These are phyloP conservation scores for Chromis chromis DNA, from an alignment of 2,797 vertebrate genomes.

Conservation along the genomic window DNA sequence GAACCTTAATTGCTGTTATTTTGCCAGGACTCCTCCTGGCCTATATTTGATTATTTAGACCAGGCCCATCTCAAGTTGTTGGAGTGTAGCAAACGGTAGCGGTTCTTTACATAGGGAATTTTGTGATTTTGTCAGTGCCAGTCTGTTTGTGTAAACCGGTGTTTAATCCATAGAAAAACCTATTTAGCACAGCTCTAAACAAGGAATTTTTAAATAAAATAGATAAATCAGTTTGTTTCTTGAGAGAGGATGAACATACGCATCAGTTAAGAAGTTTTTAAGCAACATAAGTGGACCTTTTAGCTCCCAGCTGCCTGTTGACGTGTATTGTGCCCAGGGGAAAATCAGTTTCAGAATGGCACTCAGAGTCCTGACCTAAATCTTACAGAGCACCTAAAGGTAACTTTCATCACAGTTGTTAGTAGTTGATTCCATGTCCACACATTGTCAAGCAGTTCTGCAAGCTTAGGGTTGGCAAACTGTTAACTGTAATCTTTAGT, in stretches of 20 bases:
- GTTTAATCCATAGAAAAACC: not conserved
- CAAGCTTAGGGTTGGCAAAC: not conserved
- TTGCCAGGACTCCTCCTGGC: constrained; percentile 65
- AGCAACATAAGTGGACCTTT: not conserved
- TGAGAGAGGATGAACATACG: not conserved
- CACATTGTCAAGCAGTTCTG: constrained; percentile 2
- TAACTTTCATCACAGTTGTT: not conserved
- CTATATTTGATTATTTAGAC: constrained; percentile 59
- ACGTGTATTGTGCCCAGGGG: not conserved
- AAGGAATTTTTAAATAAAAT: not conserved
- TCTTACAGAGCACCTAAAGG: not conserved
- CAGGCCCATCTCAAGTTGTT: constrained; percentile 34
- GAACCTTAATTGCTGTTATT: constrained; percentile 71
- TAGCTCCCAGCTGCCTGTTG: not conserved
- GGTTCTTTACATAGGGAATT: constrained; percentile 8
- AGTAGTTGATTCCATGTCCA: not conserved
- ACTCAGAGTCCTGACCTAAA: not conserved
- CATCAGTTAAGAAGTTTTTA: not conserved
- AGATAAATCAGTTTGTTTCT: no score
- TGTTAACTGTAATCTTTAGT: not conserved
- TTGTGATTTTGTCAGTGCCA: not conserved
- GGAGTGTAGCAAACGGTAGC: constrained; percentile 10
- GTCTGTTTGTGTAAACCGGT: not conserved
- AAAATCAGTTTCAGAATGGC: constrained; percentile 5
- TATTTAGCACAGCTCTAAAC: not conserved